phyloP scores from a whole-genome alignment of 2,797 vertebrate genomes.

The Tenualosa ilisha region DNA sequence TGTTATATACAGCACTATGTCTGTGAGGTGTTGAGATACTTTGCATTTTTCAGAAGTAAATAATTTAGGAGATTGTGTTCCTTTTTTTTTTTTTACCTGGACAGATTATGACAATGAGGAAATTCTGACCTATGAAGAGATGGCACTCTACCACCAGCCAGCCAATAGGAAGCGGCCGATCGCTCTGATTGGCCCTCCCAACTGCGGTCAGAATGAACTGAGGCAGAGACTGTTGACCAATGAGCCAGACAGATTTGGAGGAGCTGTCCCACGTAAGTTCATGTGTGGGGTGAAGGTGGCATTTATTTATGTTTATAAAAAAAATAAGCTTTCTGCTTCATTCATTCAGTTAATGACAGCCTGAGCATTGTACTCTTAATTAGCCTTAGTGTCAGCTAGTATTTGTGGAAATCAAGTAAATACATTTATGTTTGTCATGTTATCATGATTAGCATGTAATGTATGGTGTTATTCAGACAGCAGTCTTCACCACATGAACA shows the following conservation, averaged over 20 bases:
- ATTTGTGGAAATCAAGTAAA: no score
- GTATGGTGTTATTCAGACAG: neutral
- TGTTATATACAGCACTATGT: no score
- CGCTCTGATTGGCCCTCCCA: conserved; percentile 88
- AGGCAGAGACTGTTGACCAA: conserved; percentile 86
- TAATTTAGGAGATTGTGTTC: neutral
- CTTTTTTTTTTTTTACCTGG: neutral
- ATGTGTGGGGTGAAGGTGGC: neutral
- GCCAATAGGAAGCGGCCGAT: conserved; percentile 95
- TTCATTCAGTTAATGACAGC: no score
- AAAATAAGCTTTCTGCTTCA: neutral
- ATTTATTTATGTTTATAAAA: neutral
- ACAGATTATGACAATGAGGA: conserved; percentile 90
- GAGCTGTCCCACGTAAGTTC: conserved; percentile 88
- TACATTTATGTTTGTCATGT: no score
- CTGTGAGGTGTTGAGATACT: no score
- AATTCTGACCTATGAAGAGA: conserved; percentile 96
- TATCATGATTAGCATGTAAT: no score
- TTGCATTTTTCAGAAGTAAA: neutral
- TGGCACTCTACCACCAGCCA: conserved; percentile 97
- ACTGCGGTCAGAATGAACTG: conserved; percentile 90
- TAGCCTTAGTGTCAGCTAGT: no score
- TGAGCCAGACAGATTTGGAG: conserved; percentile 88
- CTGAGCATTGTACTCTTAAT: no score
- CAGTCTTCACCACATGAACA: neutral